Evolutionary conservation across 2,888 invertebrate species (phyloP).

Genomic region (Schizotus pectinicornis): DNA sequence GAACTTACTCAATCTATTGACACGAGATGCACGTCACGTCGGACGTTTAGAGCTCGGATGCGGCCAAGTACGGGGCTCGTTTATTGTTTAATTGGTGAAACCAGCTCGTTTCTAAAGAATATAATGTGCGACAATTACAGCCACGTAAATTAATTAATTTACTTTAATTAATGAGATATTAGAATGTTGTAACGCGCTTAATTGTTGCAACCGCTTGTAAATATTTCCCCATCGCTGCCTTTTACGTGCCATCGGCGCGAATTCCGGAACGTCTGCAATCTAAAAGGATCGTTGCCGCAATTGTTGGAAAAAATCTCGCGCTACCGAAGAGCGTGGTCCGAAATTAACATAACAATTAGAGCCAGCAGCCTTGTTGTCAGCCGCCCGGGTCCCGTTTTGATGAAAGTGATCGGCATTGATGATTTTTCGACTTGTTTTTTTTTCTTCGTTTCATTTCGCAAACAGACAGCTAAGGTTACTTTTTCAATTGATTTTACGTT

Average conservation of each 20-base stretch:
- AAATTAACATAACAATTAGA: slow-evolving; percentile 16
- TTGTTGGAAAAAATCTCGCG: slow-evolving; percentile 3
- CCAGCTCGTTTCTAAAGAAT: slow-evolving; percentile 34
- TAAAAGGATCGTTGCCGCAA: background rate
- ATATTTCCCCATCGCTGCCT: slow-evolving; percentile 6
- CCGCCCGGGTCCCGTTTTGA: slow-evolving; percentile 10
- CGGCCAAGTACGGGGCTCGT: slow-evolving; percentile 22
- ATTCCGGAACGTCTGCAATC: background rate
- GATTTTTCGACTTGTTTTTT: slow-evolving; percentile 16
- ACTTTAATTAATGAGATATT: slow-evolving; percentile 37
- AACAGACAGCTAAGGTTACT: slow-evolving; percentile 25
- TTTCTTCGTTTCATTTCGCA: background rate
- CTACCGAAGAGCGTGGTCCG: slow-evolving; percentile 12
- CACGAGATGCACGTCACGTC: slow-evolving; percentile 36
- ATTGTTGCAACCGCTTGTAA: slow-evolving; percentile 24
- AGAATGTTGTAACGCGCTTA: slow-evolving; percentile 31
- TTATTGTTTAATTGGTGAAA: slow-evolving; percentile 40
- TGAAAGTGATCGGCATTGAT: slow-evolving; percentile 28
- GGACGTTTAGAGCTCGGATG: slow-evolving; percentile 17
- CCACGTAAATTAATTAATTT: slow-evolving; percentile 40
- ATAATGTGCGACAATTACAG: slow-evolving; percentile 38
- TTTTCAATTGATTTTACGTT: slow-evolving; percentile 20
- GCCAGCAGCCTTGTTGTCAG: slow-evolving; percentile 13
- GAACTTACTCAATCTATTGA: slow-evolving; percentile 25
- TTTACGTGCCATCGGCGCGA: slow-evolving; percentile 11